A percentile compares a stretch with the other conserved stretches of the same genome.
These are phyloP conservation scores for Phymanthus crucifer DNA, from an alignment of 92 coral and sea anemone species.

Conservation along the genomic window DNA sequence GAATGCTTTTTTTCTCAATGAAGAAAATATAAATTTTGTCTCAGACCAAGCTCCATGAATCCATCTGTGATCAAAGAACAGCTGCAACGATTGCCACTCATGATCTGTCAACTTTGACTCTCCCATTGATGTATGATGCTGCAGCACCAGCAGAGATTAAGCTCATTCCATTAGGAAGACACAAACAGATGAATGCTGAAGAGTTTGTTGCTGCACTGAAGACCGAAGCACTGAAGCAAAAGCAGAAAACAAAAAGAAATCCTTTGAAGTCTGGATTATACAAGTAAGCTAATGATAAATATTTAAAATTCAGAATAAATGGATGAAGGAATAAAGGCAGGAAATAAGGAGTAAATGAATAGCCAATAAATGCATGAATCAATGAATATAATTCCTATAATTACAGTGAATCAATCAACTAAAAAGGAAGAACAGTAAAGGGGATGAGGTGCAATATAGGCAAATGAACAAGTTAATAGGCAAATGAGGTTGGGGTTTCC, in stretches of 20 bases:
- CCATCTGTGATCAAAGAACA: slow-evolving; percentile 85
- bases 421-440: too few relatives aligned
- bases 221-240: slow-evolving; percentile 86
- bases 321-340: too few relatives aligned
- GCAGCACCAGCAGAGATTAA: slow-evolving; percentile 54
- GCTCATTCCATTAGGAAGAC: slow-evolving; percentile 80
- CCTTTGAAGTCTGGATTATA: slow-evolving; percentile 80
- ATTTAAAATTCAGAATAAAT: too few relatives aligned
- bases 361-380: too few relatives aligned
- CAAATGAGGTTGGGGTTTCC: too few relatives aligned
- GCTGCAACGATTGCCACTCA: slow-evolving; percentile 96
- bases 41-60: slow-evolving; percentile 92
- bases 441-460: too few relatives aligned
- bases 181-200: slow-evolving; percentile 71
- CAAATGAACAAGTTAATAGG: too few relatives aligned
- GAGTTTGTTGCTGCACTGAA: slow-evolving; percentile 72
- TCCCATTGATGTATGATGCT: slow-evolving; percentile 85
- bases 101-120: slow-evolving; percentile 57
- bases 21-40: neutral
- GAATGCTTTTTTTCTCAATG: too few relatives aligned
- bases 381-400: too few relatives aligned
- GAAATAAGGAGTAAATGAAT: too few relatives aligned
- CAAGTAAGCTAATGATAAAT: slow-evolving; percentile 54
- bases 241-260: slow-evolving; percentile 80
- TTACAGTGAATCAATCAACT: too few relatives aligned